Conservation (phyloP, 2,113 vertebrate species). For the Centropus unirufus region DNA sequence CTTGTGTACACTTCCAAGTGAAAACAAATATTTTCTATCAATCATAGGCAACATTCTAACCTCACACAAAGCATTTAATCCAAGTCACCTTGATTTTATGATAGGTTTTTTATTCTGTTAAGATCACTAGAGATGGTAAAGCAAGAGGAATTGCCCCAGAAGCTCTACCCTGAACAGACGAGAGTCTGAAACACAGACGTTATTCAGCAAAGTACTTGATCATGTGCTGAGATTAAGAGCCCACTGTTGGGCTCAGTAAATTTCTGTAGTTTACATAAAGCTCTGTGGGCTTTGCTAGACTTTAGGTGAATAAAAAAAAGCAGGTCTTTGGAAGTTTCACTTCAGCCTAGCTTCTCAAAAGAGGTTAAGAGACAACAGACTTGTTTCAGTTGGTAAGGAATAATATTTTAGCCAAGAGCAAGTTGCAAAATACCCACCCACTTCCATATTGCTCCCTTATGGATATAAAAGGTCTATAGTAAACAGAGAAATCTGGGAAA, state of each 20-base stretch:
- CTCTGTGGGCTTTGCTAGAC: neutral
- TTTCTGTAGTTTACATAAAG: neutral
- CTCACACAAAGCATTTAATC: neutral
- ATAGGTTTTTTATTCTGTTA: neutral
- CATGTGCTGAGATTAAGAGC: neutral
- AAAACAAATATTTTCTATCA: neutral
- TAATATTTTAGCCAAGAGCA: conserved; percentile 40
- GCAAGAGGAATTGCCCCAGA: neutral
- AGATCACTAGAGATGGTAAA: neutral
- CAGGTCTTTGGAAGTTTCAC: neutral
- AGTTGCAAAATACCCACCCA: conserved; percentile 46
- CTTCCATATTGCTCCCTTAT: conserved; percentile 27
- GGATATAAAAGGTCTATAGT: conserved; percentile 35
- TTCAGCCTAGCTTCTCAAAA: neutral
- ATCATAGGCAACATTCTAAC: neutral
- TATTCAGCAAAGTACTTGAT: neutral
- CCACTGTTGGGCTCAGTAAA: neutral
- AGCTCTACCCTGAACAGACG: neutral
- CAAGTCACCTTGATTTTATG: neutral
- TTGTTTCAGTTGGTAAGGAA: conserved; percentile 19
- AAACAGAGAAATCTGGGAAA: conserved; percentile 25
- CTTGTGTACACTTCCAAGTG: neutral
- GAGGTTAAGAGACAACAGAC: neutral
- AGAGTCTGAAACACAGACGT: neutral
- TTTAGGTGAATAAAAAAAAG: neutral